phyloP scores from a whole-genome alignment of 2,888 invertebrate species.

The Plagodis pulveraria region DNA sequence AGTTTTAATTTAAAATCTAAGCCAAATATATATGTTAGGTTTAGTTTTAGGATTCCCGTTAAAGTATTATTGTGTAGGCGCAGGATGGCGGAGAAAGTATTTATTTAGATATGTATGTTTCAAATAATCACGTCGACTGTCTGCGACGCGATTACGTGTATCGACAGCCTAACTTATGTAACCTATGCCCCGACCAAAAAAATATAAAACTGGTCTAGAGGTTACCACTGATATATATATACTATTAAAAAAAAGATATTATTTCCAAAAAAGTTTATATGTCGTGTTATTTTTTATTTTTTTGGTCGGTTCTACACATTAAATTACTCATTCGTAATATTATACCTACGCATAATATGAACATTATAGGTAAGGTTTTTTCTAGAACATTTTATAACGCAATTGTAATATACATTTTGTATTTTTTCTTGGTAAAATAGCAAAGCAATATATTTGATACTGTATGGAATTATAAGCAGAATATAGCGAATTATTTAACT shows the following conservation, averaged over 20 bases:
- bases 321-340: constrained; percentile 64
- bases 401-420: constrained; percentile 77
- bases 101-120: constrained; percentile 66
- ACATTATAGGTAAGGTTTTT: constrained; percentile 75
- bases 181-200: background rate
- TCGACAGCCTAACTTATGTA: constrained; percentile 22
- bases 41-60: constrained; percentile 72
- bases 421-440: constrained; percentile 77
- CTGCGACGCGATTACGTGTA: constrained; percentile 20
- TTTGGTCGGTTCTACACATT: constrained; percentile 14
- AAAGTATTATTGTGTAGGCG: constrained; percentile 77
- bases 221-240: no score
- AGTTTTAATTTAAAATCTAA: constrained; percentile 82
- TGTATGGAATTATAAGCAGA: constrained; percentile 64
- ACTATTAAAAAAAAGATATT: no score
- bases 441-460: constrained; percentile 83
- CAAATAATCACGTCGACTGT: constrained; percentile 38
- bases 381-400: constrained; percentile 75
- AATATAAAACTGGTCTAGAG: no score
- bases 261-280: no score
- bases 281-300: no score
- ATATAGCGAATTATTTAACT: constrained; percentile 66
- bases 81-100: constrained; percentile 71
- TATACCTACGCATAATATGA: constrained; percentile 75
- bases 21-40: constrained; percentile 83